Evolutionary conservation across 2,888 invertebrate species (phyloP).

Genomic region (Creontiades dilutus): DNA sequence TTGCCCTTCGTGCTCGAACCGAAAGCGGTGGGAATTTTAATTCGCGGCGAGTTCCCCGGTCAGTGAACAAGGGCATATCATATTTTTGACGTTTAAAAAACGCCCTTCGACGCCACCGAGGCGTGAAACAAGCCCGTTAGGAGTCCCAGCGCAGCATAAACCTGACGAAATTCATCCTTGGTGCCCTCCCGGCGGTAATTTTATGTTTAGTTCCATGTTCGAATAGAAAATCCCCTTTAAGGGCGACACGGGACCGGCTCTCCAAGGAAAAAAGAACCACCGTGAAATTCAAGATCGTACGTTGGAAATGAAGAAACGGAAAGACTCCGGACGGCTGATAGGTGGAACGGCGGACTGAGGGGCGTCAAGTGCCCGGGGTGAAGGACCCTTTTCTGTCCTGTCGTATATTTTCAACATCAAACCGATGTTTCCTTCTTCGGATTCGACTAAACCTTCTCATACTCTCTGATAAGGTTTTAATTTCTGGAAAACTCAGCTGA

Average conservation of each 20-base stretch:
- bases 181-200: constrained; percentile 57
- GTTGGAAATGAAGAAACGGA: constrained; percentile 48
- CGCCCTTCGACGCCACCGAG: constrained; percentile 39
- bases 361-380: constrained; percentile 15
- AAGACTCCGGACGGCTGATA: constrained; percentile 19
- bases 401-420: neutral
- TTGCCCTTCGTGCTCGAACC: too few species aligned
- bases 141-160: constrained; percentile 31
- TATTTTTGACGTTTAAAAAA: constrained; percentile 43
- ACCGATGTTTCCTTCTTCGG: neutral
- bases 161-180: constrained; percentile 67
- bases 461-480: too few species aligned
- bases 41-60: neutral
- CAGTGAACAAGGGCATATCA: constrained; percentile 1
- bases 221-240: constrained; percentile 3
- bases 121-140: constrained; percentile 51
- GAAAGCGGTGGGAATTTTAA: neutral
- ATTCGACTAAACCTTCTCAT: too few species aligned
- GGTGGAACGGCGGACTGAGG: constrained; percentile 14
- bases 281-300: constrained; percentile 65
- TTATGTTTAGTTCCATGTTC: constrained; percentile 67
- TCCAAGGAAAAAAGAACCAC: constrained; percentile 25
- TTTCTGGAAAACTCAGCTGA: too few species aligned
- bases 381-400: neutral
- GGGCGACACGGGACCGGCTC: neutral